Conservation (phyloP, 2,888 invertebrate genomes). For the Baronia brevicornis region DNA sequence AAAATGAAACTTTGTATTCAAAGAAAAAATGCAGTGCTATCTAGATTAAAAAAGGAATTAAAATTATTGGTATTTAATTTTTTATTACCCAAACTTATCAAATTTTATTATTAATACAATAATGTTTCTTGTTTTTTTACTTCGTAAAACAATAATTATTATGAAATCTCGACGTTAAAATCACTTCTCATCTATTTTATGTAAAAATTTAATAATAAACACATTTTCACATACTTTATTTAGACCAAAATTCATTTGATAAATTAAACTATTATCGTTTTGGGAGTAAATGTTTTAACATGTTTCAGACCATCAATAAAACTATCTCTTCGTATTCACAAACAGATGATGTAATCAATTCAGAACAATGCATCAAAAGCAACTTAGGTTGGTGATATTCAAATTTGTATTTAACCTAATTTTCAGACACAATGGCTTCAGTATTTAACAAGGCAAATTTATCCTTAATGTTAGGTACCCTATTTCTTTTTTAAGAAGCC, state of each 20-base stretch:
- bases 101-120: background rate
- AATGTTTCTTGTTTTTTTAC: background rate
- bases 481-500: no score
- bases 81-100: background rate
- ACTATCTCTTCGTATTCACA: conserved; percentile 2
- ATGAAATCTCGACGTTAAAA: no score
- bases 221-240: no score
- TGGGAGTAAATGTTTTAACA: no score
- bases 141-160: no score
- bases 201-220: no score
- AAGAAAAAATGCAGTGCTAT: conserved; percentile 75
- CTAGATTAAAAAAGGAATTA: conserved; percentile 74
- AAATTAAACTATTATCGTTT: no score
- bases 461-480: no score
- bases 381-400: background rate
- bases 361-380: background rate
- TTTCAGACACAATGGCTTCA: background rate
- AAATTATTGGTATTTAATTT: conserved; percentile 58
- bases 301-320: conserved; percentile 6
- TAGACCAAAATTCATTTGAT: no score
- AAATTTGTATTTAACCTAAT: background rate
- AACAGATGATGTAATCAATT: conserved; percentile 4
- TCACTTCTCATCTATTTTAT: no score
- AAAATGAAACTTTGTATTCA: conserved; percentile 73
- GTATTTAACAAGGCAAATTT: no score